Base-by-base conservation (phyloP, 92 coral and sea anemone species). In the Epizoanthus illoricatus region DNA sequence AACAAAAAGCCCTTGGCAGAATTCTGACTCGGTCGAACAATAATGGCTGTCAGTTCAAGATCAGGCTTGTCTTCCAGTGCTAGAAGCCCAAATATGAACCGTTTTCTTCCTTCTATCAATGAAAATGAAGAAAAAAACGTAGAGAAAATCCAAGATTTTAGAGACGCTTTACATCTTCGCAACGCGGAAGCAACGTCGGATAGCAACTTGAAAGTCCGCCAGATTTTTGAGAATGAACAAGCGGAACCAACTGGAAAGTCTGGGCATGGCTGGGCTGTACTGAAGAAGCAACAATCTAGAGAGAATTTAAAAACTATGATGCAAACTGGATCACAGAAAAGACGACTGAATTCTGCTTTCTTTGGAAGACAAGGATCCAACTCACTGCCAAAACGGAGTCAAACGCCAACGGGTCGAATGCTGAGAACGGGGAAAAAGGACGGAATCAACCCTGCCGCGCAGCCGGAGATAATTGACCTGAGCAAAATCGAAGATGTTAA, bases 61-160 rank as follows among this genome's bases (percentile, higher is more conserved):
- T 9, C 56, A 52, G 56, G 16, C 2, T 52, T 52, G 56, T 52
- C 15, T 52, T 52, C 24, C 7, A 47, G 49, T 12, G 21, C 58
- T 21, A 55, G 16, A 71, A 47, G n/a, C 52, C 39, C 76, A 42
- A 71, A 19, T 10, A 71, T 17, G 5, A 71, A 71, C 42, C 76
- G 76, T 28, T 71, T 71, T 19, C 76, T 71, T 9, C 76, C 76
- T 71, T 45, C 76, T 17, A 71, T 71, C 23, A 42, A 45, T 8
- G 76, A 71, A 42, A 71, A 45, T n/a, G 76, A 71, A 20, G 76
- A 49, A 71, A 71, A 71, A 71, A 43, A 19, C 24, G 39, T 5
- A 15, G 76, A 71, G 13, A 71, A 43, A 49, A 49, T 71, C 17
- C 76, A 71, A 47, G 76, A 71, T 41, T 43, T 71, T 19, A 71